These are phyloP conservation scores for Gavia stellata DNA, from an alignment of 2,113 vertebrate species.

Conservation along the genomic window DNA sequence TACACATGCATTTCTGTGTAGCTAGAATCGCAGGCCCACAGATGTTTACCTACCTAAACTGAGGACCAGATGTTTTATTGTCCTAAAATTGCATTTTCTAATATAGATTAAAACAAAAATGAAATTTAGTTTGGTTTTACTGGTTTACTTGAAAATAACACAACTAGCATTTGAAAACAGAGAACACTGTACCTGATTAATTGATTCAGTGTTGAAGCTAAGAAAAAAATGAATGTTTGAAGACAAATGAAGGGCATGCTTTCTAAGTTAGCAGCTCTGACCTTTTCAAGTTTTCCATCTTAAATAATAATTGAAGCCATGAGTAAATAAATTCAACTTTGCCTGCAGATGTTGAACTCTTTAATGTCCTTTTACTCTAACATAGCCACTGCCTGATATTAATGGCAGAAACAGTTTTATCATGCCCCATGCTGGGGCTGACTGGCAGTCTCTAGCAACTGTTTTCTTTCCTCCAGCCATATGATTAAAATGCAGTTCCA, in stretches of 20 bases:
- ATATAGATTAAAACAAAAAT: neutral
- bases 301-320: slow-evolving; percentile 57
- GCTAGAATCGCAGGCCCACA: neutral
- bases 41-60: neutral
- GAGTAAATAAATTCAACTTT: slow-evolving; percentile 56
- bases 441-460: slow-evolving; percentile 4
- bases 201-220: neutral
- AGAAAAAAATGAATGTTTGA: neutral
- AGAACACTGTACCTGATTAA: neutral
- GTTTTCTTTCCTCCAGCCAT: slow-evolving; percentile 4
- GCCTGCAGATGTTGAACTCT: slow-evolving; percentile 51
- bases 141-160: neutral
- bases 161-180: neutral
- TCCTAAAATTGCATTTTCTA: neutral
- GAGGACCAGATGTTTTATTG: neutral
- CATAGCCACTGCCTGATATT: neutral
- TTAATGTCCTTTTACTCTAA: slow-evolving; percentile 2
- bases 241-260: slow-evolving; percentile 46
- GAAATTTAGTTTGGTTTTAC: neutral
- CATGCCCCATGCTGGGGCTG: neutral
- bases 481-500: slow-evolving; percentile 28
- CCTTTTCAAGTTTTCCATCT: slow-evolving; percentile 60
- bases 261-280: slow-evolving; percentile 41
- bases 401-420: neutral
- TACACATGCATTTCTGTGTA: neutral